A percentile compares a stretch with the other conserved stretches of the same genome.
These are phyloP conservation scores for Melitaea cinxia DNA, from an alignment of 1,140 invertebrate genomes.

Conservation along the genomic window DNA sequence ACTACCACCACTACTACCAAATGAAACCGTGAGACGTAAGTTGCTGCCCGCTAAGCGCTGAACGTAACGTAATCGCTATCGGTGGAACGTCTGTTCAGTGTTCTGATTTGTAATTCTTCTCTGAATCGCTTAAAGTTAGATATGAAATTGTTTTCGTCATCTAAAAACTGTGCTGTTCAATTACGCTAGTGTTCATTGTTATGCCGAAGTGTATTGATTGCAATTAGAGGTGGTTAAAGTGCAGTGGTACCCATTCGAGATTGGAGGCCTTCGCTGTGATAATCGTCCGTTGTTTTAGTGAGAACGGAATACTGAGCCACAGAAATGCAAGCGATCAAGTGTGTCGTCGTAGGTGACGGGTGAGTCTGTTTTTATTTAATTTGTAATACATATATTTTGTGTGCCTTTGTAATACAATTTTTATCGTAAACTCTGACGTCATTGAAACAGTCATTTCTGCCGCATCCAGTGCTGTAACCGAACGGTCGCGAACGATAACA, in stretches of 20 bases:
- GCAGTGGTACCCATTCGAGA: slow-evolving; percentile 60
- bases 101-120: slow-evolving; percentile 53
- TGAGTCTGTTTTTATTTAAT: slow-evolving; percentile 79
- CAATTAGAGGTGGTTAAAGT: slow-evolving; percentile 61
- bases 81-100: slow-evolving; percentile 56
- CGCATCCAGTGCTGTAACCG: slow-evolving; percentile 43
- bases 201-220: slow-evolving; percentile 62
- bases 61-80: slow-evolving; percentile 54
- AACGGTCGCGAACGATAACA: slow-evolving; percentile 34
- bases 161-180: slow-evolving; percentile 60
- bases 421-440: slow-evolving; percentile 67
- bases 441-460: slow-evolving; percentile 47
- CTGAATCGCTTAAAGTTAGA: slow-evolving; percentile 56
- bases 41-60: slow-evolving; percentile 26
- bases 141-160: slow-evolving; percentile 66
- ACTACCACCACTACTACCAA: slow-evolving; percentile 14
- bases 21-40: slow-evolving; percentile 38
- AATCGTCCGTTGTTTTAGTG: slow-evolving; percentile 65
- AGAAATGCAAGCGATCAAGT: slow-evolving; percentile 96
- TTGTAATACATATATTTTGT: slow-evolving; percentile 16
- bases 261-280: slow-evolving; percentile 57
- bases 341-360: slow-evolving; percentile 97
- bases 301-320: slow-evolving; percentile 48
- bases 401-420: slow-evolving; percentile 40
- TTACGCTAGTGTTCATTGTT: slow-evolving; percentile 59